Evolutionary conservation across 2,888 invertebrate genomes (phyloP).

Genomic region (Entomobrya proxima): DNA sequence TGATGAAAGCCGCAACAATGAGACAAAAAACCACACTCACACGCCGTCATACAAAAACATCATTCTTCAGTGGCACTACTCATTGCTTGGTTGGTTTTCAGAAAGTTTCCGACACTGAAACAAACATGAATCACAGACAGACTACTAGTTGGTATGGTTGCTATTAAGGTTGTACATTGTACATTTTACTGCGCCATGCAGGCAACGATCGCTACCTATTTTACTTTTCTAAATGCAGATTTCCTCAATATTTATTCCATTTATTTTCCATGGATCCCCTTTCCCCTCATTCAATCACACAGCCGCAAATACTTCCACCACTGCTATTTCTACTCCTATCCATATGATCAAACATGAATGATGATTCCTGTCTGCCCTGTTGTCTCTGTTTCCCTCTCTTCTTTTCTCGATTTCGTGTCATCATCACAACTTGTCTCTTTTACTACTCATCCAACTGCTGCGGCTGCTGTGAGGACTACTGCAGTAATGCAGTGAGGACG

Average conservation of each 20-base stretch:
- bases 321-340: background rate
- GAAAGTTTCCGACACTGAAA: background rate
- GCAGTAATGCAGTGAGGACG: slow-evolving; percentile 66
- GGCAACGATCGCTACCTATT: background rate
- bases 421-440: slow-evolving; percentile 14
- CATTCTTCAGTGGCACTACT: background rate
- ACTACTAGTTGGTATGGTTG: no score
- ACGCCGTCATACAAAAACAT: background rate
- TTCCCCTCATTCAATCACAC: slow-evolving; percentile 16
- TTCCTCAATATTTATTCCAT: slow-evolving; percentile 27
- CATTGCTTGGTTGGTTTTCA: background rate
- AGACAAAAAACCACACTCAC: slow-evolving; percentile 47
- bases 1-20: slow-evolving; percentile 58
- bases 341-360: slow-evolving; percentile 33
- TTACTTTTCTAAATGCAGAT: slow-evolving; percentile 55
- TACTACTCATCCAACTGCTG: slow-evolving; percentile 20
- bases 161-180: no score
- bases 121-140: slow-evolving; percentile 27
- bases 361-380: background rate
- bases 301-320: background rate
- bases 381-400: background rate
- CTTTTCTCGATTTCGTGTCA: slow-evolving; percentile 22
- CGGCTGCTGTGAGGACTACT: slow-evolving; percentile 28
- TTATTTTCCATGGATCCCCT: slow-evolving; percentile 13
- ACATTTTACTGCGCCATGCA: background rate